A percentile compares a stretch with the other conserved stretches of the same genome.
Conservation (phyloP, 2,113 vertebrate genomes). For the Planiliza haematocheilus region DNA sequence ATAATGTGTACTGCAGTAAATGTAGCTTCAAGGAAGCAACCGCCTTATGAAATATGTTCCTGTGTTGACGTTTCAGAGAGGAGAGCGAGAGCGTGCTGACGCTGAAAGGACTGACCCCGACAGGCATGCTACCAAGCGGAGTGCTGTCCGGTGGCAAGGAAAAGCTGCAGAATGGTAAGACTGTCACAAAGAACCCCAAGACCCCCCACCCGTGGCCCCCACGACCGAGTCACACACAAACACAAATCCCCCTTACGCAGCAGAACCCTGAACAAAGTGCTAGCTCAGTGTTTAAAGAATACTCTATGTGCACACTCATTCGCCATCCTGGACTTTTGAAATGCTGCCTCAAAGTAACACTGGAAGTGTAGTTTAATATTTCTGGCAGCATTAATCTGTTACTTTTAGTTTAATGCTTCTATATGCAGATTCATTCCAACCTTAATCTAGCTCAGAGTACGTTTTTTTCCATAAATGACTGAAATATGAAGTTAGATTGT, state of each 20-base stretch:
- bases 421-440: not conserved
- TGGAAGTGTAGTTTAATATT: constrained; percentile 21
- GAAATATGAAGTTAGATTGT: constrained; percentile 4
- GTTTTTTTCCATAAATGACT: constrained; percentile 6
- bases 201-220: constrained; percentile 25
- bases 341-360: constrained; percentile 8
- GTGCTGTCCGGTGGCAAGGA: constrained; percentile 98
- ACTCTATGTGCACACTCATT: not conserved
- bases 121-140: constrained; percentile 97
- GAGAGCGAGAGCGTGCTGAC: constrained; percentile 99
- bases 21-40: not conserved
- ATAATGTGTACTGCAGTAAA: not conserved
- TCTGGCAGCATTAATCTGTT: constrained; percentile 20
- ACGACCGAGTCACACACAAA: constrained; percentile 20
- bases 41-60: not conserved
- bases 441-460: not conserved
- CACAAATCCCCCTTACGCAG: constrained; percentile 32
- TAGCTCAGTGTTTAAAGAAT: constrained; percentile 47
- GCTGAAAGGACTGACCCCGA: constrained; percentile 96
- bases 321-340: constrained; percentile 19
- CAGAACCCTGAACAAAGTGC: constrained; percentile 27
- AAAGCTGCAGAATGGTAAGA: constrained; percentile 98
- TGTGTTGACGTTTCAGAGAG: constrained; percentile 84
- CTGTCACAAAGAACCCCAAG: constrained; percentile 27
- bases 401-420: constrained; percentile 15